Conservation (phyloP, 2,888 invertebrate species). For the Dicyrtoma fusca region DNA sequence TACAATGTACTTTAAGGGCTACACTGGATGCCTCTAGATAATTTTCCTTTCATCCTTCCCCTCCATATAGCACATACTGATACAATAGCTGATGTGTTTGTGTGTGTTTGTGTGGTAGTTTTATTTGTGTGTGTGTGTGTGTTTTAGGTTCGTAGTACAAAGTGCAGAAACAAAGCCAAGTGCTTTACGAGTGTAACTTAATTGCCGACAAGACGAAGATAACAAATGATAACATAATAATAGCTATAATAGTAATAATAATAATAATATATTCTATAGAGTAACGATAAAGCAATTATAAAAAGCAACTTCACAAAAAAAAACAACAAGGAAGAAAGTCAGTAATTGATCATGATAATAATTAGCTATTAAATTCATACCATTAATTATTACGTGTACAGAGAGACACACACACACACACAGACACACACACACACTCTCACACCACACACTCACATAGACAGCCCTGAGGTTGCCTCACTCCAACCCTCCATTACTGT, state of each 20-base stretch:
- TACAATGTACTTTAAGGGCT: too few relatives aligned
- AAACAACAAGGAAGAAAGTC: conserved; percentile 34
- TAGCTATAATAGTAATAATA: neutral
- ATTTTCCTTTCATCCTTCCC: too few relatives aligned
- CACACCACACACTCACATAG: too few relatives aligned
- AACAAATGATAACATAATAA: conserved; percentile 29
- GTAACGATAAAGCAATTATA: conserved; percentile 33
- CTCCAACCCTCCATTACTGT: too few relatives aligned
- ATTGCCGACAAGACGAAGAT: conserved; percentile 34
- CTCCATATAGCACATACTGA: too few relatives aligned
- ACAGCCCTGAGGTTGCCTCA: too few relatives aligned
- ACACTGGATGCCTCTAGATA: too few relatives aligned
- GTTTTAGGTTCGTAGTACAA: neutral
- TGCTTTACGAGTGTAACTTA: conserved; percentile 18
- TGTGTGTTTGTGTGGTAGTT: too few relatives aligned
- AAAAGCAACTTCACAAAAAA: conserved; percentile 27
- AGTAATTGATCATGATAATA: conserved; percentile 21
- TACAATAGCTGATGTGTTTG: too few relatives aligned
- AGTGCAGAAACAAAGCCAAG: too few relatives aligned
- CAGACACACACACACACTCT: too few relatives aligned
- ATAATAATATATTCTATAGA: conserved; percentile 16
- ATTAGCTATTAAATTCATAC: conserved; percentile 20
- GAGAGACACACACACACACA: too few relatives aligned
- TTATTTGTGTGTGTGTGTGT: conserved; percentile 2
- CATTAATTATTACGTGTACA: conserved; percentile 14